Percentiles rank a stretch among this genome's conserved stretches.
Evolutionary conservation across 1,140 invertebrate species (phyloP).

Genomic region (Nephotettix cincticeps): DNA sequence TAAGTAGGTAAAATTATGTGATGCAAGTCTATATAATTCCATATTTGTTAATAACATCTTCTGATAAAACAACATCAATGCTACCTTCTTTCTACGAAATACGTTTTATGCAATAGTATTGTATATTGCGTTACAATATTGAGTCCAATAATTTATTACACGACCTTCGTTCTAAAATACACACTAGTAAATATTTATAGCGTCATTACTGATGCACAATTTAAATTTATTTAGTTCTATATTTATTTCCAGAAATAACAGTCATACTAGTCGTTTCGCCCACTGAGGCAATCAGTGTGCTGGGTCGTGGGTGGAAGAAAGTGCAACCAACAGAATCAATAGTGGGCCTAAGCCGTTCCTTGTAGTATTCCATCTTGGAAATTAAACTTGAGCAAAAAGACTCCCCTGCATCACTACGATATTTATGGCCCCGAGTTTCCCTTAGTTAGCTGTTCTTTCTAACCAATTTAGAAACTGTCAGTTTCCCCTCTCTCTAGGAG

Average conservation of each 20-base stretch:
- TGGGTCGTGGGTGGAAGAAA: background rate
- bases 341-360: background rate
- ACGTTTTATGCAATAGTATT: no score
- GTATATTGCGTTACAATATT: no score
- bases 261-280: background rate
- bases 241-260: background rate
- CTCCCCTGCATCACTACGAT: background rate
- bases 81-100: no score
- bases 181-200: no score
- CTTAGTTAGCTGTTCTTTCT: background rate
- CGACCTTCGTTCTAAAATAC: no score
- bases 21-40: no score
- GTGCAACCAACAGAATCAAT: background rate
- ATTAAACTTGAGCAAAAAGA: background rate
- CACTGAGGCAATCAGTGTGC: background rate
- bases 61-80: no score
- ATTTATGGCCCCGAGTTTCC: background rate
- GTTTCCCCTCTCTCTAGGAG: background rate
- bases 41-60: no score
- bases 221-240: background rate
- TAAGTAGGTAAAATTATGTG: no score
- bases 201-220: no score
- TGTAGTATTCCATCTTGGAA: background rate
- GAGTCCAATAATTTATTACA: no score
- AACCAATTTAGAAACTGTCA: background rate